Base-by-base conservation (phyloP, 2,113 vertebrate genomes). In the Rhynchopsitta pachyrhyncha region DNA sequence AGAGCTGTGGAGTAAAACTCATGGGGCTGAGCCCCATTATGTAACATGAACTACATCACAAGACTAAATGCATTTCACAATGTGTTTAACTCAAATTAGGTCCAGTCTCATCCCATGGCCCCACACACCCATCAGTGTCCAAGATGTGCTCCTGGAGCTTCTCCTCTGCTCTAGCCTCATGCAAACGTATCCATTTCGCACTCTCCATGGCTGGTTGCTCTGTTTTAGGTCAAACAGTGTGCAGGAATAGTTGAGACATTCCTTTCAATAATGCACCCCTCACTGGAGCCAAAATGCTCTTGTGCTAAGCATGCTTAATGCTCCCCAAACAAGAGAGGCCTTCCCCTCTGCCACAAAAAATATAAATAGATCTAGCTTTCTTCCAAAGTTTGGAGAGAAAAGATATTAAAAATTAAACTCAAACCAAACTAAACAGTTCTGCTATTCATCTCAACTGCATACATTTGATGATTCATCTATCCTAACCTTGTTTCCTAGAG, bases 241-340 rank as follows among this genome's bases (percentile, higher is more conserved):
- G 15, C n/a, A 13, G 19, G 12, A 9, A 6, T 0, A 66, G 19
- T 4, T 41, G 55, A 8, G 67, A 24, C 9, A 13, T 6, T 41
- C 3, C 28, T 62, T 89, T 70, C 71, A 60, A 10, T 31, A 37
- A 11, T 10, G 16, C 31, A 70, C 6, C 11, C 8, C 20, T 37
- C 18, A 15, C 0, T 60, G 18, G 15, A 75, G 17, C 4, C 7
- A 46, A 64, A 60, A 60, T 13, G 8, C 10, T 24, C 37, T 8
- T 1, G 1, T 7, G 4, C 10, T 52, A 31, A 63, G 5, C 2
- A 19, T 17, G 10, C 17, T 74, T 64, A 44, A 25, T 2, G n/a
- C 11, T 35, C 35, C 27, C 41, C 49, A 18, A 75, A 66, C 3
- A 53, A 78, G 16, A 93, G 11, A 23, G 13, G 19, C 5, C 20